Percentiles rank a stretch among this genome's conserved stretches.
Evolutionary conservation across 1,140 invertebrate species (phyloP).

Genomic region (Atopsyche davidsoni): DNA sequence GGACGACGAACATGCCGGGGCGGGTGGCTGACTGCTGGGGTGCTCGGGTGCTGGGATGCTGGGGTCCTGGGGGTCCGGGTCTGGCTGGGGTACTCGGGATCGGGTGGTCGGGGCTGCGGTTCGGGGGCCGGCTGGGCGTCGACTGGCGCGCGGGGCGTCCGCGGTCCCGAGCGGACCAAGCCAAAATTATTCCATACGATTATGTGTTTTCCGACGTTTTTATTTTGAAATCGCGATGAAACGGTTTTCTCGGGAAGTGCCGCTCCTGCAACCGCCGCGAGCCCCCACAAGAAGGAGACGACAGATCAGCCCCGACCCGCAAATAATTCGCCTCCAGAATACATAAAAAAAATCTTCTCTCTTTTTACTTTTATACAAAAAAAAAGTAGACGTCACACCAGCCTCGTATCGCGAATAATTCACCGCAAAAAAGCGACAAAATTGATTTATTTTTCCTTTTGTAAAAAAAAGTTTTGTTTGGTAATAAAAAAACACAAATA

Average conservation of each 20-base stretch:
- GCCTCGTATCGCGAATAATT: too few relatives aligned
- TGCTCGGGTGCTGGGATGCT: background rate
- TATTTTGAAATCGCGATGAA: constrained; percentile 19
- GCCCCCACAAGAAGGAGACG: too few relatives aligned
- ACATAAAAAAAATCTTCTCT: too few relatives aligned
- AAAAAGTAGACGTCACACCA: too few relatives aligned
- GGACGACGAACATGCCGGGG: constrained; percentile 21
- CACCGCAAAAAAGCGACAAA: too few relatives aligned
- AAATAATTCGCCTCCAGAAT: too few relatives aligned
- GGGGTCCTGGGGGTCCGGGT: background rate
- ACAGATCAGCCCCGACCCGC: too few relatives aligned
- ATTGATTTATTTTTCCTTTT: too few relatives aligned
- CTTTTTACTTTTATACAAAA: too few relatives aligned
- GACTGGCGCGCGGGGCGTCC: constrained; percentile 5
- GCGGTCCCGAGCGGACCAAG: constrained; percentile 7
- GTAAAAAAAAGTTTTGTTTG: too few relatives aligned
- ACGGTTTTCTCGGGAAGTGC: background rate
- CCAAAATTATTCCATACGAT: constrained; percentile 27
- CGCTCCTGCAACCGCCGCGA: too few relatives aligned
- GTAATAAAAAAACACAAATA: too few relatives aligned
- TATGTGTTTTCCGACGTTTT: constrained; percentile 23
- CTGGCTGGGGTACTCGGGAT: constrained; percentile 6
- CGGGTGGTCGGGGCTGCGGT: background rate
- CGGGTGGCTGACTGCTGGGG: background rate
- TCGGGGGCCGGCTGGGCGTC: constrained; percentile 11